Base-by-base conservation (phyloP, 1,140 invertebrate species). In the Euglossa dilemma region DNA sequence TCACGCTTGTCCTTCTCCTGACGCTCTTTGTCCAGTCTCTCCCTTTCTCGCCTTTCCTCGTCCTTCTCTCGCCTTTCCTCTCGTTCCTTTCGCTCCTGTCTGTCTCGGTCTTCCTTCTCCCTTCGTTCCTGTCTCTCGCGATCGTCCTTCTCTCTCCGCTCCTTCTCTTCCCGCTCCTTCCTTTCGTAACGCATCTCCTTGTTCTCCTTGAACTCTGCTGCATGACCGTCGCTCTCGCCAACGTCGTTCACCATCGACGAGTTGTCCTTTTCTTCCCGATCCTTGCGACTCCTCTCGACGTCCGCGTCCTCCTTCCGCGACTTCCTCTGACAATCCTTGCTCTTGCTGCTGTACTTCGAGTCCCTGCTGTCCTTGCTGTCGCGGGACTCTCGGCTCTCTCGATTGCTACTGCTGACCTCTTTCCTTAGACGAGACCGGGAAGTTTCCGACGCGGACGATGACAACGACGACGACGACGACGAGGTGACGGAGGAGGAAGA, bases 61-160 rank as follows among this genome's bases (percentile, higher is more conserved):
- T 91, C 93, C 87, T 91, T 95, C 91, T 93, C 94, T 25, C 91
- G 92, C 94, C 90, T 96, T 47, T 95, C 95, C 52, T 93, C 91
- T 1, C 91, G 76, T 70, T 93, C 89, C 76, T 90, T 92, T 11
- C 90, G 75, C 74, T 94, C 91, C 47, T 92, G 90, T 28, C 90
- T 82, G 64, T 93, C 90, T 6, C 90, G 90, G 69, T 92, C 93
- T 61, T 92, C 92, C n/a, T 89, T 93, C 16, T 92, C 92, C 25
- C 86, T 89, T 57, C 90, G 72, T 28, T 93, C 90, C 61, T 91
- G 90, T 63, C 85, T 89, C 28, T 92, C 90, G 5, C 88, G 84
- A 61, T 90, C 89, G 59, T 91, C 91, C 89, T 91, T 94, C 18
- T 93, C 92, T 59, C 88, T 88, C 57, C 88, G 91, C 80, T 93